A percentile compares a stretch with the other conserved stretches of the same genome.
These are phyloP conservation scores for Drosophila chauvacae DNA, from an alignment of 1,140 invertebrate species.

Conservation along the genomic window DNA sequence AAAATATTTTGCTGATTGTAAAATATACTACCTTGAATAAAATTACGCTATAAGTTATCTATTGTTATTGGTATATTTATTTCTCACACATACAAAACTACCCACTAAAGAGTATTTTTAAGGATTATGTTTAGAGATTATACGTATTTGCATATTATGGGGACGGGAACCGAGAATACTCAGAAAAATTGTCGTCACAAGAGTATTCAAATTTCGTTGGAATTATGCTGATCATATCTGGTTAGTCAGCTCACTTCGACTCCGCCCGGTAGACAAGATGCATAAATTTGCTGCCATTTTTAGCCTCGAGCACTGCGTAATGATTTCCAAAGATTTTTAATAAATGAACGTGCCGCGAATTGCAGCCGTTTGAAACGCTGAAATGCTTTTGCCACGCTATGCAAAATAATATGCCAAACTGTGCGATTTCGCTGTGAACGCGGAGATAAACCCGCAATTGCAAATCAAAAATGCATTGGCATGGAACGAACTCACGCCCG, in stretches of 20 bases:
- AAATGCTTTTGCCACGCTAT: conserved; percentile 18
- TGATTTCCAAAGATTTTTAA: conserved; percentile 49
- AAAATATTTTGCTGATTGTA: too few species aligned
- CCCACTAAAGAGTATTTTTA: background rate
- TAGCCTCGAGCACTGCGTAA: conserved; percentile 20
- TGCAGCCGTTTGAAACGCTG: conserved; percentile 27
- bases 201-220: conserved; percentile 45
- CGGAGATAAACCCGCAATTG: conserved; percentile 36
- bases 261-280: conserved; percentile 9
- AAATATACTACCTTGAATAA: too few species aligned
- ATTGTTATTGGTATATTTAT: too few species aligned
- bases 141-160: conserved; percentile 17
- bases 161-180: too few species aligned
- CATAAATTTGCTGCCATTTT: conserved; percentile 42
- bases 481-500: conserved; percentile 21
- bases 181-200: background rate
- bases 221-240: conserved; percentile 17
- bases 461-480: conserved; percentile 51
- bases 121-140: background rate
- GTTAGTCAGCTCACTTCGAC: conserved; percentile 16
- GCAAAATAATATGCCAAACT: conserved; percentile 25
- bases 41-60: too few species aligned
- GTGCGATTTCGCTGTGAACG: conserved; percentile 15
- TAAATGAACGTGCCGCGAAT: conserved; percentile 31
- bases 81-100: too few species aligned